Percentiles rank a stretch among this genome's conserved stretches.
Conservation (phyloP, 2,113 vertebrate genomes). For the Bagarius yarrelli region DNA sequence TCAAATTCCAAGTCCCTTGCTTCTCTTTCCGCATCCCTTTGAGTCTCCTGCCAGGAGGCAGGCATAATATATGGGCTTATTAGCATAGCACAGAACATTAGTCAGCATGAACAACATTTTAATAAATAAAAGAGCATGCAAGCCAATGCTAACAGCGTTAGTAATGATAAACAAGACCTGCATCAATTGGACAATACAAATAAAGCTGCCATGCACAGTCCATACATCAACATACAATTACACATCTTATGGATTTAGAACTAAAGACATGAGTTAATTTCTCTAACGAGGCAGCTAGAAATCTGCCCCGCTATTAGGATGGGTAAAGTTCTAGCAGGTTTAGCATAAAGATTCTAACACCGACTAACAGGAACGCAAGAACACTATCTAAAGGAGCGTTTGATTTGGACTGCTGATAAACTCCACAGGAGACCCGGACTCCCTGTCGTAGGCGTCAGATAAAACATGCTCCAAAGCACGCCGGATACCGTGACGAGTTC, state of each 20-base stretch:
- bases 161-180: constrained; percentile 8
- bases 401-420: constrained; percentile 11
- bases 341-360: no score
- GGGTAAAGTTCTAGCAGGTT: no score
- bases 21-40: constrained; percentile 46
- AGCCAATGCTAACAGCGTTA: constrained; percentile 20
- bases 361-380: background rate
- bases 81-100: constrained; percentile 42
- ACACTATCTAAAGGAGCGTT: background rate
- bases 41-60: constrained; percentile 47
- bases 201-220: background rate
- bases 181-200: constrained; percentile 15
- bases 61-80: constrained; percentile 60
- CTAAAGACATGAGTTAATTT: constrained; percentile 1
- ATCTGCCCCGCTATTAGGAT: background rate
- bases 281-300: background rate
- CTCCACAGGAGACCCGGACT: background rate
- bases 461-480: background rate
- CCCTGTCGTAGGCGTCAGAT: background rate
- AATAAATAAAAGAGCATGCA: constrained; percentile 6
- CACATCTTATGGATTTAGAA: background rate
- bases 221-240: background rate
- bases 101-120: constrained; percentile 37
- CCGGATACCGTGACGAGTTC: background rate
- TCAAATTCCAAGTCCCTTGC: constrained; percentile 7